Evolutionary conservation across 2,888 invertebrate species (phyloP).

Genomic region (Asteroscopus sphinx): DNA sequence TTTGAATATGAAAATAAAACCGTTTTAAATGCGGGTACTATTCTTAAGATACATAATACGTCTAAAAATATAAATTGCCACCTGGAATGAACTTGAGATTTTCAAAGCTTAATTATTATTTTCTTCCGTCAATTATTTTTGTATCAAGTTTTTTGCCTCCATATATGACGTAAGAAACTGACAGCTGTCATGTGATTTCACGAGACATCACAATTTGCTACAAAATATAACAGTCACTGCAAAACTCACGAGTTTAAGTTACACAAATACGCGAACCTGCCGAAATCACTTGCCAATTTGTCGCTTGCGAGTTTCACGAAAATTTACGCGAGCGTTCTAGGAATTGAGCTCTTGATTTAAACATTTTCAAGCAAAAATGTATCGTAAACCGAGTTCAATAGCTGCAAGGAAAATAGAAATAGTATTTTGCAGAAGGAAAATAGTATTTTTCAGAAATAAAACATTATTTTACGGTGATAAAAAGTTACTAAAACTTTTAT

Average conservation of each 20-base stretch:
- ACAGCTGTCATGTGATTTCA: conserved; percentile 16
- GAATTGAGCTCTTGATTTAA: conserved; percentile 1
- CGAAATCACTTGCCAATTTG: conserved; percentile 6
- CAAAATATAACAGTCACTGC: background rate
- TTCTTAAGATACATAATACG: background rate
- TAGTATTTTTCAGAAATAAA: too few species aligned
- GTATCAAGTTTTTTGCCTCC: background rate
- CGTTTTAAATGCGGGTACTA: too few species aligned
- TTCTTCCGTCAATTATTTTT: background rate
- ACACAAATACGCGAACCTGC: conserved; percentile 5
- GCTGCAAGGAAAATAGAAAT: background rate
- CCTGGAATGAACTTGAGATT: background rate
- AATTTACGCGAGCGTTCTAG: conserved; percentile 2
- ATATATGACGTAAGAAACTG: conserved; percentile 17
- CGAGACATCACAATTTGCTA: background rate
- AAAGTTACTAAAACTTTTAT: too few species aligned
- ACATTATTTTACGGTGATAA: too few species aligned
- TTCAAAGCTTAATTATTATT: background rate
- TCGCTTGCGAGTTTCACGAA: background rate
- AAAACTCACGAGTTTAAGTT: background rate
- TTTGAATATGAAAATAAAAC: too few species aligned
- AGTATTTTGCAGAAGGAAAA: background rate
- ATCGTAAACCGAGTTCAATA: background rate
- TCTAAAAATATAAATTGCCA: background rate
- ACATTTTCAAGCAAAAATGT: background rate